Conservation (phyloP, 53 echinoderm and acorn worm genomes). For the Arbacia lixula region DNA sequence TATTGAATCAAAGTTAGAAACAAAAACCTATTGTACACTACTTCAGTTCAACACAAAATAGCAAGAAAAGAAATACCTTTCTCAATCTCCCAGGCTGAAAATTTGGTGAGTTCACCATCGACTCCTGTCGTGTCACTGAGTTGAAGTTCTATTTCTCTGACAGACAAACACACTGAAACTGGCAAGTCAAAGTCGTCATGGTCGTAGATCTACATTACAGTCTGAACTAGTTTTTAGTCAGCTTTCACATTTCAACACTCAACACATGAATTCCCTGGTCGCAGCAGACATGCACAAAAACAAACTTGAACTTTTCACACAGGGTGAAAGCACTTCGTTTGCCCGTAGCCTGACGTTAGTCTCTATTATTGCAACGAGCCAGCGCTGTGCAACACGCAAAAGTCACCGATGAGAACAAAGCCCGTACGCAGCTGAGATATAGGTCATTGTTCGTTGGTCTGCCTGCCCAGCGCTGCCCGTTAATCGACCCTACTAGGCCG, state of each 20-base stretch:
- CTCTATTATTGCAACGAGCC: too few relatives aligned
- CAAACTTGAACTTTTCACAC: constrained; percentile 4
- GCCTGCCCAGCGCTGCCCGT: constrained; percentile 52
- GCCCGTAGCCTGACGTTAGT: constrained; percentile 22
- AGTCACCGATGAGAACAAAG: constrained; percentile 51
- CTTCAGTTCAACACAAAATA: too few relatives aligned
- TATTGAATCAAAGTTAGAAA: too few relatives aligned
- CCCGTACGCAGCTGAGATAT: neutral
- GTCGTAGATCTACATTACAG: neutral
- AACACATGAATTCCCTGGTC: too few relatives aligned
- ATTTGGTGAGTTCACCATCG: neutral
- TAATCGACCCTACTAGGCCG: constrained; percentile 10
- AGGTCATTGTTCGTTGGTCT: constrained; percentile 47
- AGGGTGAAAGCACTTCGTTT: constrained; percentile 43
- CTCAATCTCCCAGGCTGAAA: too few relatives aligned
- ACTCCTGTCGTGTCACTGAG: neutral
- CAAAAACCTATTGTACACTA: too few relatives aligned
- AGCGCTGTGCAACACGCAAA: neutral
- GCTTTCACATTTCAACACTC: too few relatives aligned
- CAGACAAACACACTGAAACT: too few relatives aligned
- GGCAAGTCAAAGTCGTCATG: too few relatives aligned
- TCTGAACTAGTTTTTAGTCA: too few relatives aligned
- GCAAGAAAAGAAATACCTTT: too few relatives aligned
- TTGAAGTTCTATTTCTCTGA: too few relatives aligned
- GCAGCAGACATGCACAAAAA: constrained; percentile 19